phyloP scores from a whole-genome alignment of 2,888 invertebrate species.

The Caradrina clavipalpis region DNA sequence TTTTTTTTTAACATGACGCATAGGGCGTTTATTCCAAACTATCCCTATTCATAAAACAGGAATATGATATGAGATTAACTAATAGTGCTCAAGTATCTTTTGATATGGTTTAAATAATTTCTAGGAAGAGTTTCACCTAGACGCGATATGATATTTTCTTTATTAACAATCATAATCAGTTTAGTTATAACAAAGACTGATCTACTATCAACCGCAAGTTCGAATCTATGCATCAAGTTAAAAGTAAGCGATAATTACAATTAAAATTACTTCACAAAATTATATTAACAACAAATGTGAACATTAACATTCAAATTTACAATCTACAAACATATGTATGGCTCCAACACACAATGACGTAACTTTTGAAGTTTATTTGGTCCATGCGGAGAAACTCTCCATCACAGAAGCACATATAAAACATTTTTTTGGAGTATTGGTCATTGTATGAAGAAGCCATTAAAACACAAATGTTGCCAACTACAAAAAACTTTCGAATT shows the following conservation, averaged over 20 bases:
- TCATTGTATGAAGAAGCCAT: slow-evolving; percentile 37
- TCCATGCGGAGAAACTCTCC: neutral
- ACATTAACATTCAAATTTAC: slow-evolving; percentile 88
- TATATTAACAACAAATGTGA: slow-evolving; percentile 78
- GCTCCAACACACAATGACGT: slow-evolving; percentile 26
- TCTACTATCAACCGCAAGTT: slow-evolving; percentile 34
- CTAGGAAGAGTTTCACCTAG: slow-evolving; percentile 40
- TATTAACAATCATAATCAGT: slow-evolving; percentile 25
- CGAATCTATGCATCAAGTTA: slow-evolving; percentile 56
- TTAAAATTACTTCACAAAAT: slow-evolving; percentile 66
- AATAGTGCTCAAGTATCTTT: slow-evolving; percentile 25
- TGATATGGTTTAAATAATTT: slow-evolving; percentile 47
- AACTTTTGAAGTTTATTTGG: neutral
- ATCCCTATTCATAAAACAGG: slow-evolving; percentile 18
- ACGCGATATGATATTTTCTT: slow-evolving; percentile 37
- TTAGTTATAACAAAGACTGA: slow-evolving; percentile 18
- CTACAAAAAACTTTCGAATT: slow-evolving; percentile 74
- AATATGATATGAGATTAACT: slow-evolving; percentile 10
- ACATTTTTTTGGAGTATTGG: neutral
- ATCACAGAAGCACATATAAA: neutral
- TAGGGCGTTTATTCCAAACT: slow-evolving; percentile 22
- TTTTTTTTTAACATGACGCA: slow-evolving; percentile 48
- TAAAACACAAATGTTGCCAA: slow-evolving; percentile 81
- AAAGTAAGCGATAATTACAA: slow-evolving; percentile 52
- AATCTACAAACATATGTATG: slow-evolving; percentile 79